Conservation (phyloP, 2,888 invertebrate species). For the Eretmocerus hayati region DNA sequence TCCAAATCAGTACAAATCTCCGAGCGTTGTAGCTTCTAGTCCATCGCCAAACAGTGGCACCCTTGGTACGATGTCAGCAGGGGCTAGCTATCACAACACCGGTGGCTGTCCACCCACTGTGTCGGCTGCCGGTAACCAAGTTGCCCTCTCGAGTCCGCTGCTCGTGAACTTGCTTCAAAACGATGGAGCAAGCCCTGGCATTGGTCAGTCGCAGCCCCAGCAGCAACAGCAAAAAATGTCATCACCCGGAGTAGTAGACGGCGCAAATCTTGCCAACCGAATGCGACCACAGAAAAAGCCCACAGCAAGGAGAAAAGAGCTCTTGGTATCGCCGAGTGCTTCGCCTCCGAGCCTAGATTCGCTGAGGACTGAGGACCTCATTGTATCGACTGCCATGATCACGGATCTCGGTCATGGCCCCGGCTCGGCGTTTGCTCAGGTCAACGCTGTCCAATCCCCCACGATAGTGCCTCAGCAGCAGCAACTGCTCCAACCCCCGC, state of each 20-base stretch:
- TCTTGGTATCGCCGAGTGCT: slow-evolving; percentile 31
- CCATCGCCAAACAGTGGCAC: slow-evolving; percentile 35
- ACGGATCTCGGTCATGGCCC: slow-evolving; percentile 30
- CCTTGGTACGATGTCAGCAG: slow-evolving; percentile 22
- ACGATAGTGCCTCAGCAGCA: slow-evolving; percentile 34
- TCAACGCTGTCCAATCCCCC: slow-evolving; percentile 38
- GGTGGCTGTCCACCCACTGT: slow-evolving; percentile 26
- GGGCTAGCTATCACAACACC: slow-evolving; percentile 19
- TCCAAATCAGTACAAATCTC: slow-evolving; percentile 36
- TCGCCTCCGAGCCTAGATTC: slow-evolving; percentile 42
- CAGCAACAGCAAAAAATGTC: slow-evolving; percentile 38
- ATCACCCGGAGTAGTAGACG: slow-evolving; percentile 39
- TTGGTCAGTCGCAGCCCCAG: slow-evolving; percentile 12
- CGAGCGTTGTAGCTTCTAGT: slow-evolving; percentile 36
- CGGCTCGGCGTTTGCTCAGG: slow-evolving; percentile 41
- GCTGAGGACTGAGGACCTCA: slow-evolving; percentile 40
- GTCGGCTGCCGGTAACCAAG: slow-evolving; percentile 47
- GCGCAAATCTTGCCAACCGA: slow-evolving; percentile 32
- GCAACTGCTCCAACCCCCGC: slow-evolving; percentile 23
- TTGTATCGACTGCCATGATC: slow-evolving; percentile 30
- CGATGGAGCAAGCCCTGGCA: slow-evolving; percentile 50
- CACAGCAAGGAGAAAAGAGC: slow-evolving; percentile 43
- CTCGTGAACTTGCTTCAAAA: slow-evolving; percentile 88
- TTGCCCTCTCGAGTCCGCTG: slow-evolving; percentile 79
- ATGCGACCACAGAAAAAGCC: slow-evolving; percentile 43